Evolutionary conservation across 2,113 vertebrate species (phyloP).

Genomic region (Alosa alosa): DNA sequence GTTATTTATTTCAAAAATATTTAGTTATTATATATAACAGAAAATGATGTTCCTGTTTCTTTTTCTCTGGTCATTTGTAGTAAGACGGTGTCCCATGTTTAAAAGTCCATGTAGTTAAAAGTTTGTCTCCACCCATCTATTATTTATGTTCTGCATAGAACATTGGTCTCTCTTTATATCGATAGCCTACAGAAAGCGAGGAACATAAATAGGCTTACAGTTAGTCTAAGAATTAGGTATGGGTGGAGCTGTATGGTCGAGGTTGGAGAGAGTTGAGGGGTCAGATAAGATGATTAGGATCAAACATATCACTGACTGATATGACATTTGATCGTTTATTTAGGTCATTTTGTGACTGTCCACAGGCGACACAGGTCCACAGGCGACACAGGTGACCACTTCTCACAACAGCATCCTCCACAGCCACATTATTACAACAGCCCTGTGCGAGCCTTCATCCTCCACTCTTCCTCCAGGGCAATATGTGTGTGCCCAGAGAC

Average conservation of each 20-base stretch:
- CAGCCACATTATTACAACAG: neutral
- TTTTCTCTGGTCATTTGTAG: no score
- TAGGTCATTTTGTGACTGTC: neutral
- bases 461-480: neutral
- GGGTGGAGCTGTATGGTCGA: neutral
- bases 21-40: no score
- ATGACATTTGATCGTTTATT: neutral
- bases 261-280: no score
- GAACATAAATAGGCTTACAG: neutral
- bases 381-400: no score
- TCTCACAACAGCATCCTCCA: no score
- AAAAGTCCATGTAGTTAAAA: neutral
- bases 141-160: neutral
- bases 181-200: neutral
- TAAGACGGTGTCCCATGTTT: neutral
- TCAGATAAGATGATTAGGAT: no score
- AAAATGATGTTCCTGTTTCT: no score
- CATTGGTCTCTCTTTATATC: neutral
- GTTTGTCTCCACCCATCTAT: neutral
- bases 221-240: neutral
- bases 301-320: neutral
- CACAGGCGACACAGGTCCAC: no score
- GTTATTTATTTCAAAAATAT: no score
- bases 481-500: neutral
- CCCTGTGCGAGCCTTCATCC: neutral